Percentiles rank a stretch among this genome's conserved stretches.
Conservation (phyloP, 2,888 invertebrate genomes). For the Coleophora flavipennella region DNA sequence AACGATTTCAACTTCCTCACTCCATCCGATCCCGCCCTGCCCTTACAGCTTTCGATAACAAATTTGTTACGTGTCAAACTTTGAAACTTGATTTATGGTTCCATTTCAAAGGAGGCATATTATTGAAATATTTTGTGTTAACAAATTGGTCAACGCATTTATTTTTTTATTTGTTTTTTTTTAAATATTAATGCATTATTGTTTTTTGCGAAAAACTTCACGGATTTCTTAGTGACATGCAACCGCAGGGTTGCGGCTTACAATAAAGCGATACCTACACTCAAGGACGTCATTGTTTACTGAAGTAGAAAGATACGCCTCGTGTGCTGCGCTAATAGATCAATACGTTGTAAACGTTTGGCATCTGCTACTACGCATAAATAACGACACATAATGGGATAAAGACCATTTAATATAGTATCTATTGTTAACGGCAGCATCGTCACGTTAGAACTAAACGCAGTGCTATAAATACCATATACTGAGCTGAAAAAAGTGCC, state of each 20-base stretch:
- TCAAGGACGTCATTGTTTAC: constrained; percentile 66
- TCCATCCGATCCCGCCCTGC: no score
- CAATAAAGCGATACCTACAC: constrained; percentile 53
- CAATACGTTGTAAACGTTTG: constrained; percentile 14
- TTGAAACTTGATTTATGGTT: neutral
- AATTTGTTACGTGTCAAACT: constrained; percentile 2
- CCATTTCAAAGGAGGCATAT: neutral
- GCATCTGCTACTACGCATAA: constrained; percentile 12
- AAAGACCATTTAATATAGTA: no score
- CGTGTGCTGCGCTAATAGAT: constrained; percentile 24
- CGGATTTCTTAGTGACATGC: constrained; percentile 17
- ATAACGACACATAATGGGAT: constrained; percentile 3
- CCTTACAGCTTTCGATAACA: no score
- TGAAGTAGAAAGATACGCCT: constrained; percentile 49
- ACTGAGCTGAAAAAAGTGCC: no score
- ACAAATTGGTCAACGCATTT: neutral
- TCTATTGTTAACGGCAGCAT: no score
- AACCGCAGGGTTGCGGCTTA: constrained; percentile 52
- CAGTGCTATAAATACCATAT: no score
- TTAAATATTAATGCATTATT: neutral
- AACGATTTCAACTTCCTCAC: no score
- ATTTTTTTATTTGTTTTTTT: no score
- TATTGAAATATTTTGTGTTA: neutral
- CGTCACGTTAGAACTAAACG: no score
- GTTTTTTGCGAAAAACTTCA: neutral